Percentiles rank a stretch among this genome's conserved stretches.
Evolutionary conservation across 2,113 vertebrate species (phyloP).

Genomic region (Tretioscincus oriximinensis): DNA sequence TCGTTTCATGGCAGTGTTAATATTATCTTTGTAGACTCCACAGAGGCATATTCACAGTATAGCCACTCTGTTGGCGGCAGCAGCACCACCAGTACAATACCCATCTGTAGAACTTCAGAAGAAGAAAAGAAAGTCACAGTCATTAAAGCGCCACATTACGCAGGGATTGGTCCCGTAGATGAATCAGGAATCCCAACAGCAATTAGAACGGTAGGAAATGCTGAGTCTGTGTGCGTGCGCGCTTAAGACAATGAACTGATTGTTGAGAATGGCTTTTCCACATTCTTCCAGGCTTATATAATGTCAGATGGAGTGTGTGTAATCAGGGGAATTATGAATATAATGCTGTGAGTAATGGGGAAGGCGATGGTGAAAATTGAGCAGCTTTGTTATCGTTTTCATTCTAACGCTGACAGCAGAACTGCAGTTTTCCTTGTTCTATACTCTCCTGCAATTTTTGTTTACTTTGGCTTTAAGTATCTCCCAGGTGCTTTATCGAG

Average conservation of each 20-base stretch:
- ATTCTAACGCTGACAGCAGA: conserved; percentile 54
- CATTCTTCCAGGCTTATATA: conserved; percentile 70
- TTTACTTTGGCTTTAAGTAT: conserved; percentile 5
- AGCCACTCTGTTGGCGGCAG: conserved; percentile 76
- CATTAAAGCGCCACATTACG: conserved; percentile 93
- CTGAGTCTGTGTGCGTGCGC: conserved; percentile 15
- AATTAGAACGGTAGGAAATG: conserved; percentile 90
- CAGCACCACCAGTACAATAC: conserved; percentile 78
- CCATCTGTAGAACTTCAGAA: conserved; percentile 90
- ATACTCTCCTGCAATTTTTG: conserved; percentile 24
- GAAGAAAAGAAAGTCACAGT: conserved; percentile 92
- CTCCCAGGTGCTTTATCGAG: conserved; percentile 2
- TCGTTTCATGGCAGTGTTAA: conserved; percentile 31
- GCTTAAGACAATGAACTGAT: conserved; percentile 69
- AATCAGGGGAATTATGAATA: conserved; percentile 60
- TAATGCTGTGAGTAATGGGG: conserved; percentile 54
- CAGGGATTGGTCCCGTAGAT: conserved; percentile 93
- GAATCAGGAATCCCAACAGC: conserved; percentile 94
- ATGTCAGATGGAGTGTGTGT: conserved; percentile 54
- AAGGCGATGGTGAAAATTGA: conserved; percentile 45
- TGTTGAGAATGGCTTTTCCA: conserved; percentile 63
- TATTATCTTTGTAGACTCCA: conserved; percentile 69
- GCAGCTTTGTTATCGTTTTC: conserved; percentile 44
- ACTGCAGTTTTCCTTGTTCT: conserved; percentile 12
- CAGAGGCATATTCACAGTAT: conserved; percentile 79